Evolutionary conservation across 2,888 invertebrate genomes (phyloP).

Genomic region (Drosophila rubida): DNA sequence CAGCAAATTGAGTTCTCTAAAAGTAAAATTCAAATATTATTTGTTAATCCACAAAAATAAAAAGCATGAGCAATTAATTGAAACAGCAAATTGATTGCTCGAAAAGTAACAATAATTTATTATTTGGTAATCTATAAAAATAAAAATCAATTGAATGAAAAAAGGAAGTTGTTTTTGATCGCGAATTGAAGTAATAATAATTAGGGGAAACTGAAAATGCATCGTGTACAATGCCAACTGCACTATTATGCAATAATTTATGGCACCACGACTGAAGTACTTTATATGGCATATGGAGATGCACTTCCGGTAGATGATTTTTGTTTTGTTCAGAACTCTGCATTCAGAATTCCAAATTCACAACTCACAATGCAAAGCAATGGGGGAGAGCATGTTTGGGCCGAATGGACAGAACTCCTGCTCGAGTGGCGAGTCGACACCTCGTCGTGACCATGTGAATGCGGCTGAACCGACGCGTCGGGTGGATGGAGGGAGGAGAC

Average conservation of each 20-base stretch:
- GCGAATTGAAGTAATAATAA: not conserved
- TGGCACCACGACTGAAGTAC: not conserved
- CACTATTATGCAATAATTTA: constrained; percentile 41
- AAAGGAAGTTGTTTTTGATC: not conserved
- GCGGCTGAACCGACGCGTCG: constrained; percentile 68
- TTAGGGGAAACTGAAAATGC: not conserved
- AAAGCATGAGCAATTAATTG: not conserved
- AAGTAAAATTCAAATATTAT: too few species aligned
- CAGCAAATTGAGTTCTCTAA: too few species aligned
- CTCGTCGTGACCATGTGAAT: constrained; percentile 55
- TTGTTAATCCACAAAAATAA: not conserved
- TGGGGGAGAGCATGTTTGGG: constrained; percentile 25
- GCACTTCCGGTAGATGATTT: constrained; percentile 62
- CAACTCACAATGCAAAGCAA: constrained; percentile 2
- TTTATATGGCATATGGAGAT: constrained; percentile 15
- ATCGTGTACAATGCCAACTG: not conserved
- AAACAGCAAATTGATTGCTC: too few species aligned
- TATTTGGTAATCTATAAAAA: not conserved
- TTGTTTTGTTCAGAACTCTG: constrained; percentile 33
- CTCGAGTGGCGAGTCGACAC: not conserved
- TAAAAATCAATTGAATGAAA: not conserved
- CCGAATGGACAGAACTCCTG: constrained; percentile 14
- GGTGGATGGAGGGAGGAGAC: constrained; percentile 35
- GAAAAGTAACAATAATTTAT: too few species aligned
- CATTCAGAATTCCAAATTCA: constrained; percentile 27